Evolutionary conservation across 1,140 invertebrate genomes (phyloP).

Genomic region (Choristoneura fumiferana): DNA sequence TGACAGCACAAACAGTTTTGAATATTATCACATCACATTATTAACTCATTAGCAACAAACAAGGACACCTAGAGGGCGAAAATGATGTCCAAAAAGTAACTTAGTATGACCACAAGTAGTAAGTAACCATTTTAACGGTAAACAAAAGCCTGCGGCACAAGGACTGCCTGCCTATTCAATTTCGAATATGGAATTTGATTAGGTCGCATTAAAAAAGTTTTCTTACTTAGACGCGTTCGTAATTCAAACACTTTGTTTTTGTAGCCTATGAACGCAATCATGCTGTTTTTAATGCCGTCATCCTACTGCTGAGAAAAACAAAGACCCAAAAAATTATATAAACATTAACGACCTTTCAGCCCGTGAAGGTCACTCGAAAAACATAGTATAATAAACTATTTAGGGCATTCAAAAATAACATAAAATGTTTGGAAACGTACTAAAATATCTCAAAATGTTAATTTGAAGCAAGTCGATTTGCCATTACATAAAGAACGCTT

Average conservation of each 20-base stretch:
- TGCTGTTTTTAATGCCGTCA: conserved; percentile 19
- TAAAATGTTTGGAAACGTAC: conserved; percentile 16
- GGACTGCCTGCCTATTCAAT: too few relatives aligned
- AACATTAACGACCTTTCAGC: conserved; percentile 62
- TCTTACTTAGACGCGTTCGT: too few relatives aligned
- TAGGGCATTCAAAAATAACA: conserved; percentile 7
- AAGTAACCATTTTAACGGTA: too few relatives aligned
- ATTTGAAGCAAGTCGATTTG: neutral
- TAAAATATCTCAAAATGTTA: conserved; percentile 22
- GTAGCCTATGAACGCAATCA: conserved; percentile 34
- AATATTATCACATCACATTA: conserved; percentile 4
- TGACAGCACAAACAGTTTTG: conserved; percentile 6
- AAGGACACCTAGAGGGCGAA: conserved; percentile 6
- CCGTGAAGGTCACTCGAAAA: conserved; percentile 48
- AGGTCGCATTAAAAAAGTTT: too few relatives aligned
- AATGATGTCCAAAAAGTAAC: too few relatives aligned
- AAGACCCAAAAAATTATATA: conserved; percentile 58
- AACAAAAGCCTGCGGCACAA: too few relatives aligned
- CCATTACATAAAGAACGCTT: conserved; percentile 19
- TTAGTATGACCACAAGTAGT: too few relatives aligned
- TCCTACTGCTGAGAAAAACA: conserved; percentile 29
- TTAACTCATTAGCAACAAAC: conserved; percentile 3
- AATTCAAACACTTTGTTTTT: conserved; percentile 27
- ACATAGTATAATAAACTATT: conserved; percentile 9
- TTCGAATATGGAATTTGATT: too few relatives aligned